Percentiles rank a stretch among this genome's conserved stretches.
phyloP scores from a whole-genome alignment of 2,888 invertebrate species.

The Hirudinaria manillensis region DNA sequence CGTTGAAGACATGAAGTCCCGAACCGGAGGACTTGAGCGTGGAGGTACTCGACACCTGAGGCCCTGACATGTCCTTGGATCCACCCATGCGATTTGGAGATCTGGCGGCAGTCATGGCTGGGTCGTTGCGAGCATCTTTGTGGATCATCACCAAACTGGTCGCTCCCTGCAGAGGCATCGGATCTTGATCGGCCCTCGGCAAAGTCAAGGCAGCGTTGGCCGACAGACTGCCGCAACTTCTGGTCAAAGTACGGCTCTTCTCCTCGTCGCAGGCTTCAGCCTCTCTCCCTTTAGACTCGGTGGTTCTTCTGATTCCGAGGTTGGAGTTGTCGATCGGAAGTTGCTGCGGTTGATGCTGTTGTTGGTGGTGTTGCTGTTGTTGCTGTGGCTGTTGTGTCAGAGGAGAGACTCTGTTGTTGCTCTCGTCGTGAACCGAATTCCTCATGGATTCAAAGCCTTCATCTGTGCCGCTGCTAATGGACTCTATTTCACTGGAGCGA shows the following conservation, averaged over 20 bases:
- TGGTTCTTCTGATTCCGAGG: too few species aligned
- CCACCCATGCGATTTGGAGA: background rate
- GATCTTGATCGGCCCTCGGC: background rate
- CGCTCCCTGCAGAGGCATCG: conserved; percentile 12
- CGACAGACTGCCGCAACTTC: conserved; percentile 20
- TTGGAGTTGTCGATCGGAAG: background rate
- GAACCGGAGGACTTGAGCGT: conserved; percentile 23
- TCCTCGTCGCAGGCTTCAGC: background rate
- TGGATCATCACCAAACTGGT: conserved; percentile 8
- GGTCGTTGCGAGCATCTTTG: background rate
- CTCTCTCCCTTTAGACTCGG: background rate
- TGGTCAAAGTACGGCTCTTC: background rate
- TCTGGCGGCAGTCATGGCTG: background rate
- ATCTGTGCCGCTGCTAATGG: conserved; percentile 27
- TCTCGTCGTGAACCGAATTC: conserved; percentile 21
- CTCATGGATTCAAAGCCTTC: conserved; percentile 31
- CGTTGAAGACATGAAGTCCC: conserved; percentile 17
- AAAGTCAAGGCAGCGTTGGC: background rate
- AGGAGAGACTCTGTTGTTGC: conserved; percentile 19
- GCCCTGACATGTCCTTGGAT: conserved; percentile 7
- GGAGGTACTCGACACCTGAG: conserved; percentile 25
- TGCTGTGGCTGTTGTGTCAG: too few species aligned
- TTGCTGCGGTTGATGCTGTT: background rate
- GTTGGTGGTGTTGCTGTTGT: too few species aligned
- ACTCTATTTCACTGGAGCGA: conserved; percentile 7